These are phyloP conservation scores for Chymomyza amoena DNA, from an alignment of 2,888 invertebrate species.

Conservation along the genomic window DNA sequence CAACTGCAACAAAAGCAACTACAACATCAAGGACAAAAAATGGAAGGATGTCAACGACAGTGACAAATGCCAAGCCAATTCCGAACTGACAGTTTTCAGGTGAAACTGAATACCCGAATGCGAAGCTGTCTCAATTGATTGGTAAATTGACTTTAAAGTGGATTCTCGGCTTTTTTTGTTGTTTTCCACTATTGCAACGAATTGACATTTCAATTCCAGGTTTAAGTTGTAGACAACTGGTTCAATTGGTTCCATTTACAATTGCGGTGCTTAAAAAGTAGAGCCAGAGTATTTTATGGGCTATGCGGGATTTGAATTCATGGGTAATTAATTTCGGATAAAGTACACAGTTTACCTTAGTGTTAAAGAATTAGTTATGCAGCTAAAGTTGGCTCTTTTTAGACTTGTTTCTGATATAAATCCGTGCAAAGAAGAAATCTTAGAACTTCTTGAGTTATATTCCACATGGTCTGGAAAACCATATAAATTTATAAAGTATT, in stretches of 20 bases:
- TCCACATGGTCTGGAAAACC: too few relatives aligned
- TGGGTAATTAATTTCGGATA: too few relatives aligned
- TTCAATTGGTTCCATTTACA: background rate
- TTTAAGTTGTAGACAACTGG: background rate
- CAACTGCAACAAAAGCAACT: constrained; percentile 35
- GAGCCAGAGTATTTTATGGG: too few relatives aligned
- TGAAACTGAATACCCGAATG: background rate
- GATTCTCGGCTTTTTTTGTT: background rate
- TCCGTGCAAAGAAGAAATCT: too few relatives aligned
- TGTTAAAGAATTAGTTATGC: too few relatives aligned
- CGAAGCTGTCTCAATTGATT: background rate
- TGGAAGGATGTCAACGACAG: constrained; percentile 7
- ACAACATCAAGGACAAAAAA: constrained; percentile 28
- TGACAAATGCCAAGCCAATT: constrained; percentile 3
- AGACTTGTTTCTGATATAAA: too few relatives aligned
- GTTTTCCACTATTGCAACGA: too few relatives aligned
- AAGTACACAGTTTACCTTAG: too few relatives aligned
- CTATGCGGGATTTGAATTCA: too few relatives aligned
- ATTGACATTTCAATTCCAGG: background rate
- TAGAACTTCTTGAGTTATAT: too few relatives aligned
- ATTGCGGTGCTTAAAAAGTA: background rate
- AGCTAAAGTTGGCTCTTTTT: too few relatives aligned
- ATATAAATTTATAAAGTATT: too few relatives aligned
- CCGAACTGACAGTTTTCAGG: background rate
- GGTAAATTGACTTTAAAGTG: background rate